phyloP scores from a whole-genome alignment of 2,888 invertebrate genomes.

The Caenorhabditis imperialis region DNA sequence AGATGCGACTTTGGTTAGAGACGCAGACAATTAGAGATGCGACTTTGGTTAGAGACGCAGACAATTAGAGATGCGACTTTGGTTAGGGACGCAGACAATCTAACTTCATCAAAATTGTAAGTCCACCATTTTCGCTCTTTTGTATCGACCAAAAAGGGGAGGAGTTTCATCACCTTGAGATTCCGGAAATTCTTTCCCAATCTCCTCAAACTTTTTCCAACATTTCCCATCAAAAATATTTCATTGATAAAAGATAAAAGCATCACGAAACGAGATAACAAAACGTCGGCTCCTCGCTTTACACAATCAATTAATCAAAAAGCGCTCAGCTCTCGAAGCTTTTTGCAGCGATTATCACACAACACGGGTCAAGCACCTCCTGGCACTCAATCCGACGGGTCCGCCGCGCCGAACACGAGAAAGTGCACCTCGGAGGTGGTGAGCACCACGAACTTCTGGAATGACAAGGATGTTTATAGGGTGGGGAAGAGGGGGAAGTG shows the following conservation, averaged over 20 bases:
- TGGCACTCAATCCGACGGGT: constrained; percentile 25
- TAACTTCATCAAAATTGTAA: no score
- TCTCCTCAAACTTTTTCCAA: no score
- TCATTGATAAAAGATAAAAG: neutral
- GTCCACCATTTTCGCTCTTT: no score
- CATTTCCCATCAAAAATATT: no score
- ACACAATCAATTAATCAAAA: constrained; percentile 13
- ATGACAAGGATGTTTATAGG: neutral
- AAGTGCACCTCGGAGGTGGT: constrained; percentile 47
- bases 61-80: no score
- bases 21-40: no score
- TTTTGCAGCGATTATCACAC: neutral
- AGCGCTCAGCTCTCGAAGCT: neutral
- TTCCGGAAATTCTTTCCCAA: neutral
- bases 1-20: no score
- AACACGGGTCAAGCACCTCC: constrained; percentile 21
- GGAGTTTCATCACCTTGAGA: neutral
- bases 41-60: no score
- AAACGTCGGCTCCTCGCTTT: constrained; percentile 1
- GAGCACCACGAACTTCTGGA: constrained; percentile 58
- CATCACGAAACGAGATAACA: neutral
- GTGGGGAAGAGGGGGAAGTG: neutral
- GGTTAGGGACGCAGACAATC: no score
- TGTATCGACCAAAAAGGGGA: neutral
- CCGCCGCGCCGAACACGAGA: constrained; percentile 48